Evolutionary conservation across 2,888 invertebrate genomes (phyloP), one percentile per base, ranked within the genome.

Genomic region (Drosophila histrio): DNA sequence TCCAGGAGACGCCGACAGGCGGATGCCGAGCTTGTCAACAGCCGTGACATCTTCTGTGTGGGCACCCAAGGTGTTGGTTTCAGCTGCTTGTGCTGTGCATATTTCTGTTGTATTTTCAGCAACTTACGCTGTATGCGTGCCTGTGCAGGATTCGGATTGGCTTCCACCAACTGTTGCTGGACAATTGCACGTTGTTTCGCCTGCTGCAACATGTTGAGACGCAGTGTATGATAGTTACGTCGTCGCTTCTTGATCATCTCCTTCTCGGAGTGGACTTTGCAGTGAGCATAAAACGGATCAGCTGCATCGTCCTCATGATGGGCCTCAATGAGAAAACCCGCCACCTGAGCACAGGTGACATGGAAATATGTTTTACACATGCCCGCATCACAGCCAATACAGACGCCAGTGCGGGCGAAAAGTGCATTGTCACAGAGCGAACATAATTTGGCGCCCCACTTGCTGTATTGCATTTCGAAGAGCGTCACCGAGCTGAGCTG

Each of bases 291-390:
- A 91, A 98, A 99, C 0, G 99, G 99, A 92, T 99, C 99, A 0
- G 98, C 98, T 85, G 97, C 97, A 85, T 97, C 97, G 90, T 97
- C 97, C 88, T 97, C 97, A 0, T 96, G 95, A 90, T 97, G 97
- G 0, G 98, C 97, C 91, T 99, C 98, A 0, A 98, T 97, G 46
- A 99, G 92, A 50, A 98, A 93, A 0, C 99, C 99, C 83, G 97
- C 97, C 28, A 96, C 94, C 92, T 99, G 98, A 0, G 98, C 98
- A 92, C 99, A 99, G 9, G 99, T 99, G 36, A 98, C 98, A 91
- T 99, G 99, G 91, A 99, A 99, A 93, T 96, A 98, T 0, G 96
- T 97, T 89, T 97, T 95, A 93, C 99, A 99, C 94, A 99, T 96
- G 22, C 99, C 99, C 8, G 99, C 99, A 92, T 99, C 99, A 92